Base-by-base conservation (phyloP, 1,140 invertebrate genomes). In the Scaptomyza graminum region DNA sequence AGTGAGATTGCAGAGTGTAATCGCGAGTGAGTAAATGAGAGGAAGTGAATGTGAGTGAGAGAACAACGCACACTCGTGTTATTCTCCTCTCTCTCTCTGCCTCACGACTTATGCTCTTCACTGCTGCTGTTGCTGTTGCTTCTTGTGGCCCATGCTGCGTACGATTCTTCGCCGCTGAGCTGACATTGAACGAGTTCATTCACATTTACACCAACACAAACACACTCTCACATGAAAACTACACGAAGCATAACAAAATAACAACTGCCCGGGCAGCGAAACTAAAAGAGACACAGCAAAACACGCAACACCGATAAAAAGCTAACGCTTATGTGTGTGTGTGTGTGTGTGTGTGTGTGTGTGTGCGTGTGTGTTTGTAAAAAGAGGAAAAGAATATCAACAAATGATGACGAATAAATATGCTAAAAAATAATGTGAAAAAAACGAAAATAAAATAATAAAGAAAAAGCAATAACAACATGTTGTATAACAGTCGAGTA, bases 141-240 rank as follows among this genome's bases (percentile, higher is more conserved):
- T 31, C 51, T 79, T 69, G 69, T 62, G 81, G 74, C 74, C 69
- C 79, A 80, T 85, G 81, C 76, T 83, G 79, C 79, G 84, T 76
- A 74, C 70, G 61, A 64, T 83, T 66, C 69, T 71, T 68, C 73
- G 79, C 69, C 59, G 71, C 65, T 39, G 60, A 46, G 64, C 74
- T 91, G 90, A 91, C 90, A 91, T 91, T 91, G 90, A 91, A 91
- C 89, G 90, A 90, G 90, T 91, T 91, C 90, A 91, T 91, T 91
- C 88, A 90, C 90, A 77, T 89, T 89, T 88, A 64, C 65, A 63
- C 64, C 44, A 18, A 73, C 59, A 59, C 50, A 71, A 34, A 37
- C 62, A 52, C 37, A 50, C 39, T 13, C 49, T 9, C 52, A 18
- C 59, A 63, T 60, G 51, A 70, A 85, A 84, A 84, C 82, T 84